phyloP scores from a whole-genome alignment of 2,888 invertebrate species.

The Sussaba pulchella region DNA sequence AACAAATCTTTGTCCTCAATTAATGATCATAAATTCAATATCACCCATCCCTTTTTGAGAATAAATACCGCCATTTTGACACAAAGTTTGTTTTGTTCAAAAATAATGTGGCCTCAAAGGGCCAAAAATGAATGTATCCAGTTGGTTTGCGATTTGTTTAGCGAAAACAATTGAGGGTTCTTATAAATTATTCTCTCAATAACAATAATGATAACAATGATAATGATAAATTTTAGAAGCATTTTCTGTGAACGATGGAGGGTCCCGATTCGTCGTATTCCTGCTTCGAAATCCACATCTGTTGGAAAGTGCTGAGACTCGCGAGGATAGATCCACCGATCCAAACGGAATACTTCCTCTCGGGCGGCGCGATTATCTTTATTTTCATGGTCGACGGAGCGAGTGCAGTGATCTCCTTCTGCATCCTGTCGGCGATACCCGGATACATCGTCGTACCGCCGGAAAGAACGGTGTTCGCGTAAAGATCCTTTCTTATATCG shows the following conservation, averaged over 20 bases:
- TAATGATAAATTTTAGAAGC: constrained; percentile 81
- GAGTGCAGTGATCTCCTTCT: constrained; percentile 85
- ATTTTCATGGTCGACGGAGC: constrained; percentile 86
- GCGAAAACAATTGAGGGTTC: background rate
- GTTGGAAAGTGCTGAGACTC: constrained; percentile 85
- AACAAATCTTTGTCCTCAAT: too few relatives aligned
- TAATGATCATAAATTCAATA: too few relatives aligned
- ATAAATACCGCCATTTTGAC: too few relatives aligned
- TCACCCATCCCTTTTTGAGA: too few relatives aligned
- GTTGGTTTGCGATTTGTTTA: too few relatives aligned
- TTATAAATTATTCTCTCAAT: too few relatives aligned
- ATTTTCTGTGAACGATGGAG: constrained; percentile 85
- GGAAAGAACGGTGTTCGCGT: constrained; percentile 86
- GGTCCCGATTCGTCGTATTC: constrained; percentile 86
- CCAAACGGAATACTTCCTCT: constrained; percentile 86
- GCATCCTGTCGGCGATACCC: constrained; percentile 85
- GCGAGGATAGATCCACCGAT: constrained; percentile 85
- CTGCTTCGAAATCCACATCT: constrained; percentile 86
- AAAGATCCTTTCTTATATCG: constrained; percentile 86
- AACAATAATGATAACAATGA: too few relatives aligned
- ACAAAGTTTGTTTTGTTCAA: too few relatives aligned
- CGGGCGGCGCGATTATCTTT: constrained; percentile 86
- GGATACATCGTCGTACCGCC: constrained; percentile 86
- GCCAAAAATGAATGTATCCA: too few relatives aligned
- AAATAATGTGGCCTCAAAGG: too few relatives aligned